Evolutionary conservation across 2,797 vertebrate species (phyloP).

Genomic region (Protosalanx chinensis): DNA sequence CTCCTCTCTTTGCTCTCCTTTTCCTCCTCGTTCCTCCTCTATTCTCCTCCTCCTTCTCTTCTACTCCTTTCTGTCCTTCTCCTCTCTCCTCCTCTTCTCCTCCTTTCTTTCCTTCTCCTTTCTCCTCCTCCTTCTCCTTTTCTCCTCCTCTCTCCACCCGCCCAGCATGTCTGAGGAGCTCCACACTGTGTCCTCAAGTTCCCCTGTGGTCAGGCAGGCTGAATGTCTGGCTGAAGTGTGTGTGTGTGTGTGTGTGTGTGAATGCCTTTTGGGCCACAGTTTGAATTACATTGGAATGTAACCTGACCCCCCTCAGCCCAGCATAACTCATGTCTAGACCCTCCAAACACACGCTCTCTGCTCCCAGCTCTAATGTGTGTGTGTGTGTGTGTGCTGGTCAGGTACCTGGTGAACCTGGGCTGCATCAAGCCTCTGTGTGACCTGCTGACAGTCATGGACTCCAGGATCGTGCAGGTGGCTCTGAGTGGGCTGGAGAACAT

Average conservation of each 20-base stretch:
- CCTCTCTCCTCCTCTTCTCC: too few relatives aligned
- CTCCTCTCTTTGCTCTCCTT: too few relatives aligned
- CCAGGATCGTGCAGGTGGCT: slow-evolving; percentile 96
- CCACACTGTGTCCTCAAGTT: too few relatives aligned
- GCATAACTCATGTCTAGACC: slow-evolving; percentile 3
- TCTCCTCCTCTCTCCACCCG: too few relatives aligned
- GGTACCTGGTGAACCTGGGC: slow-evolving; percentile 93
- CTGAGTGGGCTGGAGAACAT: slow-evolving; percentile 96
- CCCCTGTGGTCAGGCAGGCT: too few relatives aligned
- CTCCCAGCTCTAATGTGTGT: not conserved
- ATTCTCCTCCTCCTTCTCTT: too few relatives aligned
- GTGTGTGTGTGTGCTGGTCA: slow-evolving; percentile 41
- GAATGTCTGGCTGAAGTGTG: not conserved
- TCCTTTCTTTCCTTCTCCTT: too few relatives aligned
- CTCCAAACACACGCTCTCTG: slow-evolving; percentile 3
- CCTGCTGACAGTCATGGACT: slow-evolving; percentile 97
- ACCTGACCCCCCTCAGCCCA: slow-evolving; percentile 1
- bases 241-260: not conserved
- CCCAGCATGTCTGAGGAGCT: not conserved
- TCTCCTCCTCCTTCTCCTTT: too few relatives aligned
- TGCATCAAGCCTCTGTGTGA: slow-evolving; percentile 97
- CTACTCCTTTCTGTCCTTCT: too few relatives aligned
- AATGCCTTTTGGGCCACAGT: slow-evolving; percentile 3
- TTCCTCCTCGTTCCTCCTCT: too few relatives aligned
- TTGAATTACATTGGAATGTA: slow-evolving; percentile 30